Evolutionary conservation across 2,113 vertebrate species (phyloP).

Genomic region (Hemichromis elongatus): DNA sequence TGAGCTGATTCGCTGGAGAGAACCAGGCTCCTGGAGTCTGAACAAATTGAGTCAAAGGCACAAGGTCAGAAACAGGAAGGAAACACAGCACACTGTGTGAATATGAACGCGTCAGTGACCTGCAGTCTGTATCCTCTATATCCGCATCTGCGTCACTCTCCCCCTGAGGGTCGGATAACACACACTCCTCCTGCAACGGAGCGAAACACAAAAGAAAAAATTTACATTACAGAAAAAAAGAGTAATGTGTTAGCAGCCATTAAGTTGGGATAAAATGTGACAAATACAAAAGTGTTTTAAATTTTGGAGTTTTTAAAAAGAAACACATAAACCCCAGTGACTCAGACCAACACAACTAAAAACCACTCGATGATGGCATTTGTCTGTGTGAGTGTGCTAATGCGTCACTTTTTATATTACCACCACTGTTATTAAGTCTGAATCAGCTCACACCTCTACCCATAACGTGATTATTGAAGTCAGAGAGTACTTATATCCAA

Average conservation of each 20-base stretch:
- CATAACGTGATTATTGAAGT: slow-evolving; percentile 12
- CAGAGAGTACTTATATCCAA: not conserved
- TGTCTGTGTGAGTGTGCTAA: not conserved
- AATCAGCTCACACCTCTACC: slow-evolving; percentile 5
- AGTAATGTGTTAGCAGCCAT: not conserved
- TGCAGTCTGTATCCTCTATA: slow-evolving; percentile 77
- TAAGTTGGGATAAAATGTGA: not conserved
- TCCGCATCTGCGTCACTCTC: slow-evolving; percentile 78
- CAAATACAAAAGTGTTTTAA: not conserved
- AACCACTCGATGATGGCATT: slow-evolving; percentile 1
- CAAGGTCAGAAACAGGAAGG: not conserved
- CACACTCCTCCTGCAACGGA: slow-evolving; percentile 69
- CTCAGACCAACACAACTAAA: not conserved
- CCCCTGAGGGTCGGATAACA: slow-evolving; percentile 73
- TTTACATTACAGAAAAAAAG: not conserved
- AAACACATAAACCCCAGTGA: slow-evolving; percentile 4
- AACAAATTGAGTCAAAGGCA: not conserved
- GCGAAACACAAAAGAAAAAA: not conserved
- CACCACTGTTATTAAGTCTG: not conserved
- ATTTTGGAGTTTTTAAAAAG: not conserved
- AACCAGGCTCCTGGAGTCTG: slow-evolving; percentile 69
- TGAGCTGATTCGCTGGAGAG: slow-evolving; percentile 78
- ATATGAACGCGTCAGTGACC: slow-evolving; percentile 30
- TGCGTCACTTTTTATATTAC: slow-evolving; percentile 14
- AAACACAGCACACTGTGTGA: not conserved